Evolutionary conservation across 2,113 vertebrate genomes (phyloP).

Genomic region (Nothocercus nigrocapillus): DNA sequence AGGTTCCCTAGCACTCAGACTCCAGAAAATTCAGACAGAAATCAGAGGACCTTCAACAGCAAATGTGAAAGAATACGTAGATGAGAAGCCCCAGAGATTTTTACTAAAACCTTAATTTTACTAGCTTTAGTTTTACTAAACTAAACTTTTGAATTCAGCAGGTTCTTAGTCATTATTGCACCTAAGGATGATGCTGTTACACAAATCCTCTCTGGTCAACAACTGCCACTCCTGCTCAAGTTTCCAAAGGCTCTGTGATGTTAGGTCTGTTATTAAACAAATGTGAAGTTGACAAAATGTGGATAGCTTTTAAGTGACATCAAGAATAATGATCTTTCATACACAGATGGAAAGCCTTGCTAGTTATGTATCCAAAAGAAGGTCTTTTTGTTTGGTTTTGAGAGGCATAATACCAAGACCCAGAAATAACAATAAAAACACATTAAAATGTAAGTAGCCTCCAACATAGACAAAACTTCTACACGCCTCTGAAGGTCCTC

Average conservation of each 20-base stretch:
- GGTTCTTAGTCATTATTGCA: background rate
- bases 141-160: background rate
- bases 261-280: background rate
- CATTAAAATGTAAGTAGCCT: background rate
- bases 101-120: background rate
- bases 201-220: background rate
- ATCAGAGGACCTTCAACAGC: background rate
- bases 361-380: background rate
- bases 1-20: background rate
- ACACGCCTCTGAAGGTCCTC: background rate
- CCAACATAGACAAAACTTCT: background rate
- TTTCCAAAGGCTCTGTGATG: background rate
- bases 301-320: background rate
- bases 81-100: background rate
- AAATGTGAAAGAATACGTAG: background rate
- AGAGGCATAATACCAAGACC: background rate
- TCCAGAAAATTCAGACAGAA: background rate
- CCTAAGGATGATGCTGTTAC: background rate
- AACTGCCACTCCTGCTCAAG: background rate
- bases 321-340: background rate
- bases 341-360: rapidly evolving
- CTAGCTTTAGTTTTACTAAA: no score
- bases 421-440: background rate
- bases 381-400: background rate
- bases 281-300: background rate